phyloP scores from a whole-genome alignment of 1,140 invertebrate species.

The Gryllus bimaculatus region DNA sequence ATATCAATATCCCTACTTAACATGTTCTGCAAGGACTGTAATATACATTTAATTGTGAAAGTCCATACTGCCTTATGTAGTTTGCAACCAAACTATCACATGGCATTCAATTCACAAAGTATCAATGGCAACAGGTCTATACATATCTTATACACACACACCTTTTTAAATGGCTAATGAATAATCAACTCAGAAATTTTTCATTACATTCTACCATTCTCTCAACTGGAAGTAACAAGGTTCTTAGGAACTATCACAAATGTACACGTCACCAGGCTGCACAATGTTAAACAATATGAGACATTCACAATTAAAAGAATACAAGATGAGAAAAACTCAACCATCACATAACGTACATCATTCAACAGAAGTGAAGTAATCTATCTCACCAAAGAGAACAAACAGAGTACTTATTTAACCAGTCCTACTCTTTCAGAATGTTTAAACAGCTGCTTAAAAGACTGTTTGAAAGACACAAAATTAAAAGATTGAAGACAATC shows the following conservation, averaged over 20 bases:
- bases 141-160: not conserved
- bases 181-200: not conserved
- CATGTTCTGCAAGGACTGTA: not conserved
- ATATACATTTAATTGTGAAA: not conserved
- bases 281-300: not conserved
- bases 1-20: not conserved
- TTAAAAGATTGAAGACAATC: no score
- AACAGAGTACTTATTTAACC: no score
- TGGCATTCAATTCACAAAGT: not conserved
- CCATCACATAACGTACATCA: no score
- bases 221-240: slow-evolving; percentile 3
- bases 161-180: not conserved
- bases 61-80: not conserved
- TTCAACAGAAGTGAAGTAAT: no score
- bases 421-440: no score
- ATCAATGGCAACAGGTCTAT: not conserved
- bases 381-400: no score
- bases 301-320: not conserved
- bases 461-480: no score
- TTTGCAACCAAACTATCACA: not conserved
- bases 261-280: not conserved
- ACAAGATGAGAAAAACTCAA: not conserved
- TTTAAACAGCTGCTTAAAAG: no score
- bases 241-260: slow-evolving; percentile 1
- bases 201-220: not conserved